Evolutionary conservation across 2,113 vertebrate genomes (phyloP).

Genomic region (Cynopterus brachyotis): DNA sequence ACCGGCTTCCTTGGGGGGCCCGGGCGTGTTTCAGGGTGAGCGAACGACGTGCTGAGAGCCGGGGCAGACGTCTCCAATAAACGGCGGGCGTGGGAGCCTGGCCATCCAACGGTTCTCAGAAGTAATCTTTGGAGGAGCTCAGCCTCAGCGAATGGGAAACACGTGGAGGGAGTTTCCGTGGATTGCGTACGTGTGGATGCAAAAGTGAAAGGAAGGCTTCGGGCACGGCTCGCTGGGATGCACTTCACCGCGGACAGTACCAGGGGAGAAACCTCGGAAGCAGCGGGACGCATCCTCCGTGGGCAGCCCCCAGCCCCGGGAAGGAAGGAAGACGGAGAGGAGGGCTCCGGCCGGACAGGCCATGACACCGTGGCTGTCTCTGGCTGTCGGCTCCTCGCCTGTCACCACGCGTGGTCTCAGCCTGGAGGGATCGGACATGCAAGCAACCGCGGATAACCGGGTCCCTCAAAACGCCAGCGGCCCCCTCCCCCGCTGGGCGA

Average conservation of each 20-base stretch:
- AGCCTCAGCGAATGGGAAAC: conserved; percentile 48
- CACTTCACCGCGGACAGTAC: not conserved
- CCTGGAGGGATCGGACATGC: not conserved
- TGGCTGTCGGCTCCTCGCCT: not conserved
- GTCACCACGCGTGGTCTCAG: fast-evolving
- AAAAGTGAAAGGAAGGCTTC: conserved; percentile 14
- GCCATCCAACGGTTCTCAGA: conserved; percentile 45
- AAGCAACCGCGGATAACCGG: not conserved
- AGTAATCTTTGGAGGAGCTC: conserved; percentile 57
- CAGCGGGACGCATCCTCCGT: not conserved
- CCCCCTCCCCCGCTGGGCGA: not conserved
- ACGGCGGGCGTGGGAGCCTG: conserved; percentile 3
- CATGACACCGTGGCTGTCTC: no score
- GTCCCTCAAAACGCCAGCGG: not conserved
- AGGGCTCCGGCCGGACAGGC: fast-evolving
- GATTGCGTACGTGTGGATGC: conserved; percentile 6
- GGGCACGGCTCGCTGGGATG: not conserved
- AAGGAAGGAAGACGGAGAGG: not conserved
- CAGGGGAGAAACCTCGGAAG: not conserved
- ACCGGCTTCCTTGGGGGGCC: not conserved
- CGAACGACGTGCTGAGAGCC: not conserved
- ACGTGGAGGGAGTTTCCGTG: conserved; percentile 43
- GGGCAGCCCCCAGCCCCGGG: not conserved
- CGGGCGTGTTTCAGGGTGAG: not conserved
- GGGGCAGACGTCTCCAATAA: not conserved